A percentile compares a stretch with the other conserved stretches of the same genome.
Conservation (phyloP, 2,888 invertebrate species). For the Tridacna crocea region DNA sequence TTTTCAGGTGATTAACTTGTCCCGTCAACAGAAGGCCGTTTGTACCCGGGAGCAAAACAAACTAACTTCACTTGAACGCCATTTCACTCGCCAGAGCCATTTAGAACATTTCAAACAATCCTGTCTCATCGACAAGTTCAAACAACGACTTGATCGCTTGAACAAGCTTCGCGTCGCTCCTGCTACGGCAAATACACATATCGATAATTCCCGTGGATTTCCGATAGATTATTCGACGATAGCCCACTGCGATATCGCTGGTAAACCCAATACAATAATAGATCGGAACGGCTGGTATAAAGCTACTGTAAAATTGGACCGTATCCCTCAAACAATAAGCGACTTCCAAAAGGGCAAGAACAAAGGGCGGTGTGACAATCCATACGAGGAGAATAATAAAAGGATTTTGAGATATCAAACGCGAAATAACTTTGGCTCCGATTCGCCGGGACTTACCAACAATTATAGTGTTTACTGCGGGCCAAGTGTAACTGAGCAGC, state of each 20-base stretch:
- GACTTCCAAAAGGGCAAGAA: conserved; percentile 7
- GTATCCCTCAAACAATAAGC: conserved; percentile 17
- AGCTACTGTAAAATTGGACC: conserved; percentile 18
- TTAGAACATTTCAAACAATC: conserved; percentile 42
- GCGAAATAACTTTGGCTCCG: background rate
- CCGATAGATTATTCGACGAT: background rate
- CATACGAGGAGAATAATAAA: background rate
- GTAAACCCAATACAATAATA: background rate
- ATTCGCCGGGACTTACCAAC: background rate
- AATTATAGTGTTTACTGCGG: background rate
- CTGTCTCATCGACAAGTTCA: conserved; percentile 50
- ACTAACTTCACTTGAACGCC: conserved; percentile 34
- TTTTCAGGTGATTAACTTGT: conserved; percentile 50
- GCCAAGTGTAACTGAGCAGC: background rate
- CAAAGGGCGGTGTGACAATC: conserved; percentile 10
- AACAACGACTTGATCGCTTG: conserved; percentile 42
- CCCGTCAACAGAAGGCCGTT: conserved; percentile 52
- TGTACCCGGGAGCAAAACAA: conserved; percentile 46
- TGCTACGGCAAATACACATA: background rate
- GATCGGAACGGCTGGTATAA: conserved; percentile 22
- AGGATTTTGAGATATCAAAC: conserved; percentile 14
- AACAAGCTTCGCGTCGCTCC: conserved; percentile 45
- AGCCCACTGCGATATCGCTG: background rate
- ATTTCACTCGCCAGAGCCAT: conserved; percentile 49
- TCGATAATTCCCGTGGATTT: conserved; percentile 13